Base-by-base conservation (phyloP, 2,888 invertebrate genomes). In the Sepioteuthis lessoniana region DNA sequence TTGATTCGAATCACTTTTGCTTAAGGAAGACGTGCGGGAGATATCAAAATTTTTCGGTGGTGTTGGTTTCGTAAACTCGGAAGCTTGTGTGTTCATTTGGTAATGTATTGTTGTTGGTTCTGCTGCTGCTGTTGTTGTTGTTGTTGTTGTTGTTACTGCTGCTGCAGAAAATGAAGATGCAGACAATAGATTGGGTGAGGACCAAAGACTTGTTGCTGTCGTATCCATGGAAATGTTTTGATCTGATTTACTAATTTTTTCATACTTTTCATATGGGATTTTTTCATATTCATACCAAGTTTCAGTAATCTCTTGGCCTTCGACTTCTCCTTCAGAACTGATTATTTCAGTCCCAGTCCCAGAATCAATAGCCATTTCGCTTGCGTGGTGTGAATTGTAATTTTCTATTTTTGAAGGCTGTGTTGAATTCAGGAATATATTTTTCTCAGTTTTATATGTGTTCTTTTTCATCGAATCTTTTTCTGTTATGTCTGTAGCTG, bases 341-440 rank as follows among this genome's bases (percentile, higher is more conserved):
- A 93, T 91, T 28, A 93, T 94, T 90, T 94, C 94, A 19, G 94
- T 94, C 21, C 94, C 94, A 13, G 93, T 94, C 21, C 94, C 94
- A 10, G 94, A 94, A 60, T 94, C 94, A 35, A 60, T 91, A 37
- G 93, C 90, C 55, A 42, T 91, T 38, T 94, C 94, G 46, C 90
- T 90, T 31, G 91, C 50, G 91, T 47, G 55, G 76, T 50, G 91
- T 37, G 35, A 31, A 21, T 42, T 42, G 25, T 90, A 3, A n/a
- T 93, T 35, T 55, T 90, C 47, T 47, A 0, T n/a, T 3, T 46
- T 46, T n/a, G 38, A 1, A 28, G 28, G 1, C 28, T 42, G 91
- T 42, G 42, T 35, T n/a, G 91, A 47, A 31, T 35, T 90, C 31
- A 93, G 93, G 21, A 91, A 47, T 19, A 93, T 50, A 42, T 35